phyloP scores from a whole-genome alignment of 2,113 vertebrate genomes.

The Notothenia rossii region DNA sequence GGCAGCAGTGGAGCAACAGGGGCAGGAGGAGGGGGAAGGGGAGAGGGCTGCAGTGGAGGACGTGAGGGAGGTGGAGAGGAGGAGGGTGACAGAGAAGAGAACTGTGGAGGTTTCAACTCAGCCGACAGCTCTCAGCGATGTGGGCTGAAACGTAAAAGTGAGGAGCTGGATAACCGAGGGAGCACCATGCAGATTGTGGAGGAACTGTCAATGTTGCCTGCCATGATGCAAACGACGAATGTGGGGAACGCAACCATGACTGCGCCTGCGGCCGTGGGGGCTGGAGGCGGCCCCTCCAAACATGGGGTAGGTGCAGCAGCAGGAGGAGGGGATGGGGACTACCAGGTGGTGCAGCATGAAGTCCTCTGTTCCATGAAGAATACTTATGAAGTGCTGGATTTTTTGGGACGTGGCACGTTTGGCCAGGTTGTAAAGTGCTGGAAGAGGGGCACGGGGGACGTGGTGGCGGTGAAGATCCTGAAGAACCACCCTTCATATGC shows the following conservation, averaged over 20 bases:
- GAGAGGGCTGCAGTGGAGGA: conserved; percentile 78
- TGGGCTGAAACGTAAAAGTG: conserved; percentile 98
- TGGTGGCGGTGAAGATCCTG: conserved; percentile 97
- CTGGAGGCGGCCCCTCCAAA: conserved; percentile 84
- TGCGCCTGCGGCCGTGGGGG: conserved; percentile 79
- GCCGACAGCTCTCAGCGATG: conserved; percentile 93
- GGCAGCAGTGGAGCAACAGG: conserved; percentile 84
- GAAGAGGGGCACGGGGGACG: conserved; percentile 96
- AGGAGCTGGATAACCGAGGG: conserved; percentile 92
- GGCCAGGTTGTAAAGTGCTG: conserved; percentile 99
- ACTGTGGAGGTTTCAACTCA: conserved; percentile 86
- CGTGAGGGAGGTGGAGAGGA: conserved; percentile 66
- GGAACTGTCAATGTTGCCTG: conserved; percentile 96
- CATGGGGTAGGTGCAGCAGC: conserved; percentile 87
- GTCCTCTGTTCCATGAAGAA: conserved; percentile 97
- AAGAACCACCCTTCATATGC: conserved; percentile 99
- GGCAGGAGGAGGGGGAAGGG: conserved; percentile 83
- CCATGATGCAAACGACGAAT: conserved; percentile 95
- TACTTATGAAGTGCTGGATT: conserved; percentile 98
- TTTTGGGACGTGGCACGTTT: conserved; percentile 97
- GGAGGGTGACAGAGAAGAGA: conserved; percentile 71
- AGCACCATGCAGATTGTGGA: conserved; percentile 98
- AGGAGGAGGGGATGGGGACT: conserved; percentile 93
- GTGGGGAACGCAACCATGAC: conserved; percentile 90
- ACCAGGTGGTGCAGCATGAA: conserved; percentile 98